Evolutionary conservation across 92 coral and sea anemone species (phyloP).

Genomic region (Pocillopora grandis): DNA sequence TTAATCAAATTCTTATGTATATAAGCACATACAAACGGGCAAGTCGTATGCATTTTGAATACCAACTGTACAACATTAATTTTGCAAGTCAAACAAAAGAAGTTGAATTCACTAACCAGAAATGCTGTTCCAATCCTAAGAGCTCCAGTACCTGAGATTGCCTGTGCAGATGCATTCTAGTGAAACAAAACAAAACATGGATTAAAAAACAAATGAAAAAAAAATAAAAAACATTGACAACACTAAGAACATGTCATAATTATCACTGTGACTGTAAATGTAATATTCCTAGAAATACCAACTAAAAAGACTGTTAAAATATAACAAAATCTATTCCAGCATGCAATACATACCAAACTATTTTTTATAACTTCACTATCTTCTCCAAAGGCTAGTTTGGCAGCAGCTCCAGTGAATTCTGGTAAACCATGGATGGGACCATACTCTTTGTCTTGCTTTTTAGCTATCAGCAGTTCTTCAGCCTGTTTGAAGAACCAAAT

Average conservation of each 20-base stretch:
- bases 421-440: constrained; percentile 91
- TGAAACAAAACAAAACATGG: not conserved
- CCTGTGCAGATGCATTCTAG: constrained; percentile 95
- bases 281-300: too few relatives aligned
- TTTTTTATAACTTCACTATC: constrained; percentile 79
- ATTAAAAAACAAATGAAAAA: not conserved
- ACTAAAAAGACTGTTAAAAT: too few relatives aligned
- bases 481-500: constrained; percentile 52
- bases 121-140: constrained; percentile 86
- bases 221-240: not conserved
- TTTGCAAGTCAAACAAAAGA: not conserved
- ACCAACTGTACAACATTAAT: not conserved
- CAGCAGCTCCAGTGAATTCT: constrained; percentile 79
- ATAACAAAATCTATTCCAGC: too few relatives aligned
- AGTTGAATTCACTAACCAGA: constrained; percentile 47
- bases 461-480: constrained; percentile 80
- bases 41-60: too few relatives aligned
- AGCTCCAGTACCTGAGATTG: constrained; percentile 98
- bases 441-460: constrained; percentile 93
- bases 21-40: too few relatives aligned
- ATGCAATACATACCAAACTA: constrained; percentile 65
- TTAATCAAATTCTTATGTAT: too few relatives aligned
- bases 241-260: not conserved
- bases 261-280: not conserved
- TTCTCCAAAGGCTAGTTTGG: constrained; percentile 94